phyloP scores from a whole-genome alignment of 92 coral and sea anemone genomes.

The Micromussa lordhowensis region DNA sequence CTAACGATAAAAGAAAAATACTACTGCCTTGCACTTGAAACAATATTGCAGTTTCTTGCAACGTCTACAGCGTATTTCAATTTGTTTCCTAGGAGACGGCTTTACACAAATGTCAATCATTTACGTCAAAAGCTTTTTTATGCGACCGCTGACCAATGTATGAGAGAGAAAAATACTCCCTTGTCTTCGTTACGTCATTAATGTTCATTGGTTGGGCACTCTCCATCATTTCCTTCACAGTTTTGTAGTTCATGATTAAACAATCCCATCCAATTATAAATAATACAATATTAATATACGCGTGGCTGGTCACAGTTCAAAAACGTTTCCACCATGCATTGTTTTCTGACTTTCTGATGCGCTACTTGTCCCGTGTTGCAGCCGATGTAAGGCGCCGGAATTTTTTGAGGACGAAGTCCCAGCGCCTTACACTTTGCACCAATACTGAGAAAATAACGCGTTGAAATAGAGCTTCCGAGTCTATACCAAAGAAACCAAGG shows the following conservation, averaged over 20 bases:
- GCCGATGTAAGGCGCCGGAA: neutral
- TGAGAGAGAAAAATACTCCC: neutral
- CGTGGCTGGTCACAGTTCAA: too few species aligned
- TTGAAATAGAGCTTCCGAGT: neutral
- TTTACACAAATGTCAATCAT: neutral
- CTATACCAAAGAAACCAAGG: slow-evolving; percentile 9
- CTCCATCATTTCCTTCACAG: neutral
- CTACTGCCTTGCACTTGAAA: neutral
- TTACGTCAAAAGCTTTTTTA: too few species aligned
- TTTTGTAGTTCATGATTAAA: neutral
- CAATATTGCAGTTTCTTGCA: neutral
- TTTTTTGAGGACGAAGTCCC: neutral
- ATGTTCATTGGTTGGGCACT: neutral
- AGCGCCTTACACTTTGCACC: neutral
- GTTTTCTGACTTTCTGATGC: neutral
- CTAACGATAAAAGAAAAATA: neutral
- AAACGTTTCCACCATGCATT: neutral
- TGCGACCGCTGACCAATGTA: neutral
- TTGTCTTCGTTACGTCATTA: neutral
- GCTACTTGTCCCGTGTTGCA: neutral
- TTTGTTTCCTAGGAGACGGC: neutral
- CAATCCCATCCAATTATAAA: neutral
- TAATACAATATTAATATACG: neutral
- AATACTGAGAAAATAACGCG: neutral
- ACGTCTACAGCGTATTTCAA: too few species aligned